Conservation (phyloP, 2,888 invertebrate genomes). For the Emesis furor region DNA sequence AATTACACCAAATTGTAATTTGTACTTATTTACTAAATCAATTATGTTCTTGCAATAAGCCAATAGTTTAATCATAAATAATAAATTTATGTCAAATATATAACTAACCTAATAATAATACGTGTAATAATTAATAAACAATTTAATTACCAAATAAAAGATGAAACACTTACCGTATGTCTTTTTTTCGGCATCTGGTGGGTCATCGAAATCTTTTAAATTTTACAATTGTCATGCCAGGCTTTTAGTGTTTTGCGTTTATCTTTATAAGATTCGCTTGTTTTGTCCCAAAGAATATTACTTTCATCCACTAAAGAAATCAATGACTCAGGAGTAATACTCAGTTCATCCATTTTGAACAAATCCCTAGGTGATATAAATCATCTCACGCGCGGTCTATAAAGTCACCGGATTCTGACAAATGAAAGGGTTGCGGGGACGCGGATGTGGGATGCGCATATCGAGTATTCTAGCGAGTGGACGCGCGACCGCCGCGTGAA, state of each 20-base stretch:
- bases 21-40: background rate
- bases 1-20: too few relatives aligned
- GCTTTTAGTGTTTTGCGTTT: slow-evolving; percentile 53
- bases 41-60: background rate
- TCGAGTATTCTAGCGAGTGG: background rate
- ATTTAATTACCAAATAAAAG: slow-evolving; percentile 27
- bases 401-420: too few relatives aligned
- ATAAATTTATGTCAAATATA: background rate
- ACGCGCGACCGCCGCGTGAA: background rate
- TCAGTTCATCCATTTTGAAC: too few relatives aligned
- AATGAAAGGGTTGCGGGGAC: background rate
- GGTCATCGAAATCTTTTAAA: slow-evolving; percentile 45
- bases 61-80: background rate
- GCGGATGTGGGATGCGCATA: background rate
- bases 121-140: background rate
- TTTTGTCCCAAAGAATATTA: slow-evolving; percentile 49
- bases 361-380: too few relatives aligned
- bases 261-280: slow-evolving; percentile 42
- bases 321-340: slow-evolving; percentile 46
- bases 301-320: slow-evolving; percentile 60
- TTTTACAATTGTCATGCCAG: slow-evolving; percentile 45
- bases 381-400: too few relatives aligned
- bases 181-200: slow-evolving; percentile 44
- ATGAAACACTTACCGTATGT: slow-evolving; percentile 42
- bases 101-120: background rate